A percentile compares a stretch with the other conserved stretches of the same genome.
Conservation (phyloP, 2,888 invertebrate species). For the Trissoscelio sp. region DNA sequence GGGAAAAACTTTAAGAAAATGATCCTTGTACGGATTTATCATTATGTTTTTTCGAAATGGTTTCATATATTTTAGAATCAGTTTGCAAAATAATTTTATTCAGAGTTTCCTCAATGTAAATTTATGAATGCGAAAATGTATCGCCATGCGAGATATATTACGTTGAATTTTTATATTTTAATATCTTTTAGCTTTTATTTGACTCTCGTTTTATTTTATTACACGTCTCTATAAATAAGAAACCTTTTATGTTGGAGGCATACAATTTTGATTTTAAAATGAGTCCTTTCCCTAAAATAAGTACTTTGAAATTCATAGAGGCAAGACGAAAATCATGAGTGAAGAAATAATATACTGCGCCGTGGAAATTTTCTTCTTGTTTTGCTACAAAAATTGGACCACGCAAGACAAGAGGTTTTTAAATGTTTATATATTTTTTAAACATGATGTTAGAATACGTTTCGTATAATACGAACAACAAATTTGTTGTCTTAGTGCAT, state of each 20-base stretch:
- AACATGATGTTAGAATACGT: slow-evolving; percentile 1
- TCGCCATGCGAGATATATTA: slow-evolving; percentile 18
- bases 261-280: slow-evolving; percentile 54
- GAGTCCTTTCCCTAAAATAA: slow-evolving; percentile 59
- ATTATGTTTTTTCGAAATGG: slow-evolving; percentile 8
- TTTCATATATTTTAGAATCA: slow-evolving; percentile 18
- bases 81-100: slow-evolving; percentile 1
- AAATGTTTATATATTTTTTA: slow-evolving; percentile 19
- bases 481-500: not conserved
- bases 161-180: slow-evolving; percentile 17
- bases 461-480: not conserved
- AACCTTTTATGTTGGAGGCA: slow-evolving; percentile 35
- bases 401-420: slow-evolving; percentile 16
- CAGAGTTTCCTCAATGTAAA: not conserved
- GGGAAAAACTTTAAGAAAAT: slow-evolving; percentile 16
- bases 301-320: slow-evolving; percentile 59
- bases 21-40: slow-evolving; percentile 27
- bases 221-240: slow-evolving; percentile 27
- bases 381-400: slow-evolving; percentile 29
- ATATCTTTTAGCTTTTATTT: slow-evolving; percentile 32
- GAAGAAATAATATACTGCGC: slow-evolving; percentile 42
- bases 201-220: slow-evolving; percentile 32
- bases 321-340: slow-evolving; percentile 50
- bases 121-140: slow-evolving; percentile 16
- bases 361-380: slow-evolving; percentile 30